Base-by-base conservation (phyloP, 2,888 invertebrate species). In the Zonitis immaculata region DNA sequence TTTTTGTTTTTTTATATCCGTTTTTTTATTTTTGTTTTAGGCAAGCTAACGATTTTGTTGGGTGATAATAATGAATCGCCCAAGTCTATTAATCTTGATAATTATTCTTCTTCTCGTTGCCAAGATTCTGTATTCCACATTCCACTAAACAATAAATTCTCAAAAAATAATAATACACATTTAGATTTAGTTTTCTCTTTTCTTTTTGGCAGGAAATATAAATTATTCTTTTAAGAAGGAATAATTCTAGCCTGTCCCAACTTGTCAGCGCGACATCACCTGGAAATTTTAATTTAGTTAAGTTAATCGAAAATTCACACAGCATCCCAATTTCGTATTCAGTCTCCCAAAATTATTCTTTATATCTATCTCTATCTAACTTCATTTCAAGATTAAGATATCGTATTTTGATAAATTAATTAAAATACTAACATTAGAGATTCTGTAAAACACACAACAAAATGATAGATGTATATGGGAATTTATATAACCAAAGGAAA, bases 11-110 rank as follows among this genome's bases (percentile, higher is more conserved):
- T 27, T 32, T n/a, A n/a, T n/a, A n/a, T n/a, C n/a, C n/a, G n/a
- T n/a, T n/a, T n/a, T n/a, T n/a, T n/a, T n/a, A n/a, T n/a, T n/a
- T n/a, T n/a, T n/a, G n/a, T n/a, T n/a, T n/a, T n/a, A n/a, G 26
- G 26, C 11, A 16, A 20, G 35, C n/a, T 39, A 39, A 39, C 39
- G 39, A 39, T 39, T 39, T 18, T 39, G 18, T 39, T 20, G 6
- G n/a, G 42, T 43, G 53, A 56, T 59, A 58, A 56, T 61, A 61
- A 61, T 59, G 61, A 59, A 59, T 59, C 51, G 59, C 56, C 51
- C 35, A 50, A 56, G 57, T 59, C 61, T 61, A 61, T 61, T 61
- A 61, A 61, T 61, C 61, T 59, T 59, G 58, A 61, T 60, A 62
- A 62, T 62, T 62, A 60, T 62, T 56, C 58, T 52, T 49, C 4